Conservation (phyloP, 2,113 vertebrate genomes). For the Oncorhynchus masou region DNA sequence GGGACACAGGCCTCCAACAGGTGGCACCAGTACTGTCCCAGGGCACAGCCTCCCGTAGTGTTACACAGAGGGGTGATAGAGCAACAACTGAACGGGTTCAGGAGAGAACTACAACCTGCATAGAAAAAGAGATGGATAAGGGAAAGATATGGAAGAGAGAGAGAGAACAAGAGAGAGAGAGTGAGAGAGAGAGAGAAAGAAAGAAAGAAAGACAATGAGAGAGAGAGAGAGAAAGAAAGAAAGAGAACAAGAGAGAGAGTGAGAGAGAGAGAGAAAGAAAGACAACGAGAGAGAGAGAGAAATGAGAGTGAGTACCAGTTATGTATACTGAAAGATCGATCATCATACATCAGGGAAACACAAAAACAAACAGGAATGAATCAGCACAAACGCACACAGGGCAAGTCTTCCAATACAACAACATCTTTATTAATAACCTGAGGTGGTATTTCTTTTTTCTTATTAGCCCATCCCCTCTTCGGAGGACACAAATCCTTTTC, state of each 20-base stretch:
- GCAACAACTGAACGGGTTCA: slow-evolving; percentile 77
- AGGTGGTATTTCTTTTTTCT: too few species aligned
- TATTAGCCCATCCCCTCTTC: too few species aligned
- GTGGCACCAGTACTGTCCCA: slow-evolving; percentile 76
- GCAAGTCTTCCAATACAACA: too few species aligned
- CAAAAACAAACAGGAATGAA: too few species aligned
- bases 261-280: slow-evolving; percentile 36
- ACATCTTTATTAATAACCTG: too few species aligned
- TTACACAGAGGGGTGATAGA: slow-evolving; percentile 69
- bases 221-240: not conserved
- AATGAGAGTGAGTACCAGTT: not conserved
- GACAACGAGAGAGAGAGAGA: not conserved
- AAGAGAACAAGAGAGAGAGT: too few species aligned
- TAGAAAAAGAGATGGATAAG: not conserved
- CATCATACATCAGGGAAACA: too few species aligned
- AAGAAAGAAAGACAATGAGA: slow-evolving; percentile 33
- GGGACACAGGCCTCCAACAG: slow-evolving; percentile 70
- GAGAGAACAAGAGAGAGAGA: not conserved
- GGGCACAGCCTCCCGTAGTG: slow-evolving; percentile 75
- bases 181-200: too few species aligned
- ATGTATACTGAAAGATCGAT: too few species aligned
- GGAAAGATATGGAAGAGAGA: not conserved
- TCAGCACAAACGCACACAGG: not conserved
- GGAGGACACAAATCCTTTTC: too few species aligned
- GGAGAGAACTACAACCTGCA: slow-evolving; percentile 71